A percentile compares a stretch with the other conserved stretches of the same genome.
phyloP scores from a whole-genome alignment of 2,888 invertebrate genomes.

The Stenodema calcarata region DNA sequence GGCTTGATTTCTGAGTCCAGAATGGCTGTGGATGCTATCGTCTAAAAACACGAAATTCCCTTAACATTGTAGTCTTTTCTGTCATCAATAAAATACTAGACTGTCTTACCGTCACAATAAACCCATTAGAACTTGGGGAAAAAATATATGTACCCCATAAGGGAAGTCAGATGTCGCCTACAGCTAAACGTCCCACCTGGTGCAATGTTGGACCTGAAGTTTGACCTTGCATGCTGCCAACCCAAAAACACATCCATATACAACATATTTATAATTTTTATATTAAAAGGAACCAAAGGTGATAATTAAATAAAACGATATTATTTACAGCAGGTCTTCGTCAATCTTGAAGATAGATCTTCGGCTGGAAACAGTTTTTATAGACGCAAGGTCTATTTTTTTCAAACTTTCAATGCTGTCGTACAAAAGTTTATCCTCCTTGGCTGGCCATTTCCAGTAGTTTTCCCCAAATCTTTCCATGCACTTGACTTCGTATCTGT shows the following conservation, averaged over 20 bases:
- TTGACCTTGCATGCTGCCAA: not conserved
- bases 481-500: not conserved
- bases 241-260: not conserved
- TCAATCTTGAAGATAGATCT: not conserved
- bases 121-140: too few relatives aligned
- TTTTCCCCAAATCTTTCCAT: slow-evolving; percentile 1
- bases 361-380: not conserved
- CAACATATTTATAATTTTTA: not conserved
- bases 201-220: not conserved
- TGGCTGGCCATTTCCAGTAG: slow-evolving; percentile 3
- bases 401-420: not conserved
- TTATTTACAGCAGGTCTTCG: not conserved
- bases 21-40: not conserved
- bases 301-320: not conserved
- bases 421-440: not conserved
- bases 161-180: not conserved
- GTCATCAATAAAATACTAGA: too few relatives aligned
- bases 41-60: too few relatives aligned
- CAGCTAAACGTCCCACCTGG: not conserved
- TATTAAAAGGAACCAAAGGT: not conserved
- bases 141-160: too few relatives aligned
- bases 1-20: not conserved
- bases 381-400: not conserved
- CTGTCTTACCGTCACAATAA: too few relatives aligned
- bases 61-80: too few relatives aligned